phyloP scores from a whole-genome alignment of 2,113 vertebrate genomes.

The Arenaria interpres region DNA sequence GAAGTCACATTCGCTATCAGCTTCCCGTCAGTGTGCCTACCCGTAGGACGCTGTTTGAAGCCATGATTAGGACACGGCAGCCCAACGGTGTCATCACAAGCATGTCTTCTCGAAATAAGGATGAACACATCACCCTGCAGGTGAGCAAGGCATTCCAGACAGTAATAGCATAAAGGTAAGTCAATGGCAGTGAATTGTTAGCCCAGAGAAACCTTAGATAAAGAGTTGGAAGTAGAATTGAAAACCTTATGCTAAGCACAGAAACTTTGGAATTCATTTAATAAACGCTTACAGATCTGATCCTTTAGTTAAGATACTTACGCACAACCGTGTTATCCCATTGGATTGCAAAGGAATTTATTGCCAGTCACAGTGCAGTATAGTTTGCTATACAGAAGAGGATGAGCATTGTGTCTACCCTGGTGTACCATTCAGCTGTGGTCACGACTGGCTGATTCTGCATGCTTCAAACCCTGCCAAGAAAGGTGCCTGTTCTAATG shows the following conservation, averaged over 20 bases:
- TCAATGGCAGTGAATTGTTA: background rate
- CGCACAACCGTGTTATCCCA: background rate
- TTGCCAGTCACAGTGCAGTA: background rate
- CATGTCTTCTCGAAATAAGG: slow-evolving; percentile 78
- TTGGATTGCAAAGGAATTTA: background rate
- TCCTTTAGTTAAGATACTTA: background rate
- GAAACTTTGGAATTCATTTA: background rate
- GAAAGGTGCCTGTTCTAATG: background rate
- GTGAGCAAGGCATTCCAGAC: slow-evolving; percentile 59
- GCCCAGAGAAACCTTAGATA: background rate
- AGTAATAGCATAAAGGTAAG: background rate
- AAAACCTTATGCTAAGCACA: background rate
- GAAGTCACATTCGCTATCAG: slow-evolving; percentile 82
- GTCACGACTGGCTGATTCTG: background rate
- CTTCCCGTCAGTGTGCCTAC: slow-evolving; percentile 66
- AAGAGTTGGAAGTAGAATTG: background rate
- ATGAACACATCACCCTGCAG: slow-evolving; percentile 84
- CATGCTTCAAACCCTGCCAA: background rate
- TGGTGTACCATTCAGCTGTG: background rate
- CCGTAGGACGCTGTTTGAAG: slow-evolving; percentile 78
- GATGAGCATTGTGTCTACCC: background rate
- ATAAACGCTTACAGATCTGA: background rate
- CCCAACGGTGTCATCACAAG: slow-evolving; percentile 78
- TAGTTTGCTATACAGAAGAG: background rate
- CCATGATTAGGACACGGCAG: slow-evolving; percentile 84